A percentile compares a stretch with the other conserved stretches of the same genome.
Evolutionary conservation across 1,140 invertebrate genomes (phyloP).

Genomic region (Trigoniulus corallinus): DNA sequence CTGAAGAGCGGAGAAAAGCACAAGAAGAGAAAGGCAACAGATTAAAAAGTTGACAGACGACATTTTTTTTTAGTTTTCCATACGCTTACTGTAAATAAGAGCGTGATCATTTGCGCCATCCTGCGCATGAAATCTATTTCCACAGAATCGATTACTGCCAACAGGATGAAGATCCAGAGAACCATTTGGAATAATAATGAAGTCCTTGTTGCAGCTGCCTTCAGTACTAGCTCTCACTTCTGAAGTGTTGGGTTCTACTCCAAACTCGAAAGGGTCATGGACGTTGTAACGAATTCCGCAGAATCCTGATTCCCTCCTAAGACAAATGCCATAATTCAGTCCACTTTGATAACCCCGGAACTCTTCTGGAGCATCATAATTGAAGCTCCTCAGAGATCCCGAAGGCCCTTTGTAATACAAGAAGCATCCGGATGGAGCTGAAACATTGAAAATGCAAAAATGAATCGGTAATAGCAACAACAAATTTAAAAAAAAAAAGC

Average conservation of each 20-base stretch:
- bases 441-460: slow-evolving; percentile 23
- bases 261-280: slow-evolving; percentile 26
- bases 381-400: slow-evolving; percentile 49
- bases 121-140: slow-evolving; percentile 5
- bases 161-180: slow-evolving; percentile 3
- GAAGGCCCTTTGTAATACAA: slow-evolving; percentile 43
- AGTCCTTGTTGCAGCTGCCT: neutral
- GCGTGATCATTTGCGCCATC: neutral
- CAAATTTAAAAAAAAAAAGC: neutral
- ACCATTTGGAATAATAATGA: slow-evolving; percentile 7
- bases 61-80: neutral
- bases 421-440: slow-evolving; percentile 42
- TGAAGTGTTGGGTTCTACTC: neutral
- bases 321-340: slow-evolving; percentile 58
- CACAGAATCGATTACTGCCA: slow-evolving; percentile 7
- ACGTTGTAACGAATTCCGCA: slow-evolving; percentile 68
- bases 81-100: slow-evolving; percentile 3
- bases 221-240: neutral
- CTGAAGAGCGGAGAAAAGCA: no score
- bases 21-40: neutral
- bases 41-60: neutral
- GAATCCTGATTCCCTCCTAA: slow-evolving; percentile 68
- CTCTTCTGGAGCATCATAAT: slow-evolving; percentile 44
- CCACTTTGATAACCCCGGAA: slow-evolving; percentile 3
- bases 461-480: neutral